A percentile compares a stretch with the other conserved stretches of the same genome.
phyloP scores from a whole-genome alignment of 1,140 invertebrate genomes.

The Manduca sexta region DNA sequence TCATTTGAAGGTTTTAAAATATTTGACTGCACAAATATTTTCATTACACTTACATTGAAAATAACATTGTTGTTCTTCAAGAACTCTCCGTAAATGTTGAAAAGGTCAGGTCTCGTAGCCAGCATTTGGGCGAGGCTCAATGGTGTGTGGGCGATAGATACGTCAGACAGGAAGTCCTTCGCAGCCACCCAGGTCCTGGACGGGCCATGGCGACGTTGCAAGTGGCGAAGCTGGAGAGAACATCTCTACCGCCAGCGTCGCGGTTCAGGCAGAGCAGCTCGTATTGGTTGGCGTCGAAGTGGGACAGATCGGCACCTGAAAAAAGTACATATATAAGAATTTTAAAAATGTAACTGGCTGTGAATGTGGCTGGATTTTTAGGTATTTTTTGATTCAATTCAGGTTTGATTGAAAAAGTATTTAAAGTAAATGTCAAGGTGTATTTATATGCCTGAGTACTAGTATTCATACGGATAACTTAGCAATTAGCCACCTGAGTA shows the following conservation, averaged over 20 bases:
- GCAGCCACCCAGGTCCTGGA: constrained; percentile 58
- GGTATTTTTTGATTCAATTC: too few relatives aligned
- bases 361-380: too few relatives aligned
- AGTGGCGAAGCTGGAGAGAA: constrained; percentile 31
- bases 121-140: constrained; percentile 51
- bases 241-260: constrained; percentile 40
- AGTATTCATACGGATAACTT: too few relatives aligned
- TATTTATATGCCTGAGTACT: too few relatives aligned
- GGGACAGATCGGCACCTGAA: constrained; percentile 49
- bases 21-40: too few relatives aligned
- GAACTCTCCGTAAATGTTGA: constrained; percentile 67
- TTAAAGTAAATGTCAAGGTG: too few relatives aligned
- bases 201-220: constrained; percentile 57
- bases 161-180: constrained; percentile 55
- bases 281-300: constrained; percentile 41
- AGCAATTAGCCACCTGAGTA: too few relatives aligned
- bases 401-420: too few relatives aligned
- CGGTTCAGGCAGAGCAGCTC: constrained; percentile 57
- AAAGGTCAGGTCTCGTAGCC: constrained; percentile 42
- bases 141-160: constrained; percentile 62
- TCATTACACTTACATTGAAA: constrained; percentile 55
- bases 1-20: too few relatives aligned
- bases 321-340: too few relatives aligned
- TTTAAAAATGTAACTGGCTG: too few relatives aligned
- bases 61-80: constrained; percentile 67